A percentile compares a stretch with the other conserved stretches of the same genome.
These are phyloP conservation scores for Tetramorium bicarinatum DNA, from an alignment of 2,888 invertebrate species.

Conservation along the genomic window DNA sequence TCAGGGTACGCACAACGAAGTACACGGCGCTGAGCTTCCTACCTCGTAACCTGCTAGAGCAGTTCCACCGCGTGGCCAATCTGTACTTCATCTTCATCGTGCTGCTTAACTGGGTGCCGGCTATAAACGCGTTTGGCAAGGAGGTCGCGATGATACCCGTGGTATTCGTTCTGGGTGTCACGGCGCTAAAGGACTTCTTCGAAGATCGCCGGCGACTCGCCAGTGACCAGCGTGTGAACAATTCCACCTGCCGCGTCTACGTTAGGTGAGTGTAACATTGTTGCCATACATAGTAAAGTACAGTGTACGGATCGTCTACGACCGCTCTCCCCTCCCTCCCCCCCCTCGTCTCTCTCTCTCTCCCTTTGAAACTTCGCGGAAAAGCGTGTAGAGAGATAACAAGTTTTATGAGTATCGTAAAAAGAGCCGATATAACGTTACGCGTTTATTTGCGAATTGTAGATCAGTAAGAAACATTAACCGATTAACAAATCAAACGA, in stretches of 20 bases:
- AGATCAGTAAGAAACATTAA: neutral
- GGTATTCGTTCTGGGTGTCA: slow-evolving; percentile 97
- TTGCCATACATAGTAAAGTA: neutral
- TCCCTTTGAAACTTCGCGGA: too few species aligned
- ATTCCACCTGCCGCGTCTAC: slow-evolving; percentile 96
- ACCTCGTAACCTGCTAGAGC: slow-evolving; percentile 98
- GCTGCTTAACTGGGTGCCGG: slow-evolving; percentile 97
- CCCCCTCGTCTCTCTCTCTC: too few species aligned
- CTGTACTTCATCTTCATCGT: slow-evolving; percentile 99
- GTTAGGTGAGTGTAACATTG: slow-evolving; percentile 90
- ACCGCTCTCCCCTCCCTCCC: too few species aligned
- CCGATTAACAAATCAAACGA: slow-evolving; percentile 1
- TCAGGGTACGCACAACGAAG: slow-evolving; percentile 96
- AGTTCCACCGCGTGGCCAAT: slow-evolving; percentile 99
- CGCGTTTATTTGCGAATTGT: neutral
- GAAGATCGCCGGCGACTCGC: slow-evolving; percentile 96
- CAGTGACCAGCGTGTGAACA: slow-evolving; percentile 97
- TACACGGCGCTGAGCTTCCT: slow-evolving; percentile 97
- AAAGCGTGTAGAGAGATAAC: neutral
- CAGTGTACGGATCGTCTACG: slow-evolving; percentile 1
- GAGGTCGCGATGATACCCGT: slow-evolving; percentile 98
- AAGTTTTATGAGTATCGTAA: slow-evolving; percentile 22
- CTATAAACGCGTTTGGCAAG: slow-evolving; percentile 97
- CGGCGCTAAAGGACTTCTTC: slow-evolving; percentile 97
- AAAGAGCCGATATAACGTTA: slow-evolving; percentile 2